Conservation (phyloP, 2,797 vertebrate genomes). For the Poecile montanus region DNA sequence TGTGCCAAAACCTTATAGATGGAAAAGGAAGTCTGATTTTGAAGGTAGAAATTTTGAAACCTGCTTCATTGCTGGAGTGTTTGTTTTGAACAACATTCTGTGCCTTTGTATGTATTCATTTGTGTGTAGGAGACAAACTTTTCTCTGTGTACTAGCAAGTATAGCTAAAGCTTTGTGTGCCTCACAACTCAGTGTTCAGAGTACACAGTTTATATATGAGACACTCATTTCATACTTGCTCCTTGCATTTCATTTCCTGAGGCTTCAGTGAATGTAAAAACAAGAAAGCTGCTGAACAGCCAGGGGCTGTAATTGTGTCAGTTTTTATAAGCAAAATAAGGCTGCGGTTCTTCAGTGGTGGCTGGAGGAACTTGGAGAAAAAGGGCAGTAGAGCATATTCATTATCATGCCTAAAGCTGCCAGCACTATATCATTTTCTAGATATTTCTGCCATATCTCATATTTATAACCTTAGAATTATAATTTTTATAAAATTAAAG, state of each 20-base stretch:
- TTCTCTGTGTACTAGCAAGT: background rate
- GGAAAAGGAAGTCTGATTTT: background rate
- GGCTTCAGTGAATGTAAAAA: slow-evolving; percentile 10
- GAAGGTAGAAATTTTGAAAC: background rate
- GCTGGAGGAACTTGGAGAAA: slow-evolving; percentile 11
- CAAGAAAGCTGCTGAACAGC: slow-evolving; percentile 19
- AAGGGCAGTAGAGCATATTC: background rate
- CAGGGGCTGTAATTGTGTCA: slow-evolving; percentile 27
- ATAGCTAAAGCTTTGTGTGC: background rate
- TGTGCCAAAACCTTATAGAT: accelerated
- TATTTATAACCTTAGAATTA: background rate
- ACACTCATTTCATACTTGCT: background rate
- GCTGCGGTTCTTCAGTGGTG: background rate
- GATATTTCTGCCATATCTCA: background rate
- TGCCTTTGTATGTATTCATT: background rate
- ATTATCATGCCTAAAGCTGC: background rate
- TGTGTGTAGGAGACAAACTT: background rate
- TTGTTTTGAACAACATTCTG: background rate
- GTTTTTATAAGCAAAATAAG: slow-evolving; percentile 18
- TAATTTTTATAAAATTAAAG: background rate
- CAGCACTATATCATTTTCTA: background rate
- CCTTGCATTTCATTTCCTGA: slow-evolving; percentile 11
- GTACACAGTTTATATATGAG: background rate
- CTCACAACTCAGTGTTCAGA: background rate
- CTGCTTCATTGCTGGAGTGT: background rate